phyloP scores from a whole-genome alignment of 2,113 vertebrate species.

The Mohoua ochrocephala region DNA sequence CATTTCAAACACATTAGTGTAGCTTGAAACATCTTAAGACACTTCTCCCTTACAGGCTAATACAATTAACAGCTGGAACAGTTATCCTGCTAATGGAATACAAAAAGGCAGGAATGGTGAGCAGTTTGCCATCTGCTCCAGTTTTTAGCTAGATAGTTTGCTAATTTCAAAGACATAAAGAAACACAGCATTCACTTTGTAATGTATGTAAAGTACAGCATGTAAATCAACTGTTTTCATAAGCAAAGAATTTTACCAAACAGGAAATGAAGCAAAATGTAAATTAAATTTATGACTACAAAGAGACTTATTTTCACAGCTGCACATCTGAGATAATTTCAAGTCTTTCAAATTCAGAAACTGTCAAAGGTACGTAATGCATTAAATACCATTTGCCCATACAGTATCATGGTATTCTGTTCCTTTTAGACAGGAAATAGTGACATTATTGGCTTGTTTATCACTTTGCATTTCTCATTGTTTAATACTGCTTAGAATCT shows the following conservation, averaged over 20 bases:
- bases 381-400: neutral
- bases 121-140: neutral
- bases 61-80: neutral
- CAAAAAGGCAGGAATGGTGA: neutral
- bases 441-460: neutral
- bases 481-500: neutral
- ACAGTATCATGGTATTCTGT: neutral
- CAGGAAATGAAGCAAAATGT: conserved; percentile 33
- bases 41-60: neutral
- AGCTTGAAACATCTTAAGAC: neutral
- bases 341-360: conserved; percentile 17
- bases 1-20: neutral
- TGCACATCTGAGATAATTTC: neutral
- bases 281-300: conserved; percentile 13
- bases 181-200: neutral
- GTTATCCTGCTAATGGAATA: neutral
- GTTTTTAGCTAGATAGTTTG: neutral
- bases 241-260: neutral
- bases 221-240: neutral
- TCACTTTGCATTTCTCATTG: neutral
- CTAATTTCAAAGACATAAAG: neutral
- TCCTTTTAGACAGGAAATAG: conserved; percentile 6
- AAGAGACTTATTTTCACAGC: neutral
- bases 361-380: neutral
- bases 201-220: neutral